phyloP scores from a whole-genome alignment of 2,113 vertebrate species.

The Larimichthys polyactis region DNA sequence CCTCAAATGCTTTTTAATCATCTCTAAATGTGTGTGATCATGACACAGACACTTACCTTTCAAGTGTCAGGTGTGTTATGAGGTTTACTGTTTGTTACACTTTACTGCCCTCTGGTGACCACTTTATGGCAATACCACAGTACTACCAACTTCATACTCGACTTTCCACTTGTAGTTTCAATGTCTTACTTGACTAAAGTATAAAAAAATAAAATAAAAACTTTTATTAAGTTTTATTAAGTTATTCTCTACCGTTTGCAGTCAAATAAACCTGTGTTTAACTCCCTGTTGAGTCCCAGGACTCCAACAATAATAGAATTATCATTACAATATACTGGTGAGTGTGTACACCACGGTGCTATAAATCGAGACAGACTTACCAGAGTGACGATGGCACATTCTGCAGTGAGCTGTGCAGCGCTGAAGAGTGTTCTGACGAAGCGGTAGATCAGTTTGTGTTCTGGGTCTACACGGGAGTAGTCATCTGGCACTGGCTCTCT shows the following conservation, averaged over 20 bases:
- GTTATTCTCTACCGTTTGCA: background rate
- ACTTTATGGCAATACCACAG: background rate
- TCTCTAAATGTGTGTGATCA: background rate
- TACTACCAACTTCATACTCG: background rate
- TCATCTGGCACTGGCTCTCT: conserved; percentile 96
- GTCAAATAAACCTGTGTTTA: background rate
- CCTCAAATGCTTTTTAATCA: background rate
- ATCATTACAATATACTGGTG: background rate
- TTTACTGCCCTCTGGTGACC: conserved; percentile 86
- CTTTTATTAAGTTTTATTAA: no score
- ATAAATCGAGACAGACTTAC: conserved; percentile 82
- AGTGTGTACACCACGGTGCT: background rate
- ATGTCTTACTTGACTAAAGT: background rate
- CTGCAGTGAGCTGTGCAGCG: conserved; percentile 97
- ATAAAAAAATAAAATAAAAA: no score
- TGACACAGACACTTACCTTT: background rate
- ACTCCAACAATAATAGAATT: background rate
- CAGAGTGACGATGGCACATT: conserved; percentile 99
- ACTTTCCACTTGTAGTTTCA: background rate
- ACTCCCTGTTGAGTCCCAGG: background rate
- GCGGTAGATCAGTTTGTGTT: conserved; percentile 99
- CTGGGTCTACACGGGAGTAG: conserved; percentile 92
- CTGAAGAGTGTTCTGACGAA: conserved; percentile 98
- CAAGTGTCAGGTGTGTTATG: background rate
- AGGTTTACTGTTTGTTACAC: background rate